A percentile compares a stretch with the other conserved stretches of the same genome.
Conservation (phyloP, 2,113 vertebrate species). For the Columba janthina region DNA sequence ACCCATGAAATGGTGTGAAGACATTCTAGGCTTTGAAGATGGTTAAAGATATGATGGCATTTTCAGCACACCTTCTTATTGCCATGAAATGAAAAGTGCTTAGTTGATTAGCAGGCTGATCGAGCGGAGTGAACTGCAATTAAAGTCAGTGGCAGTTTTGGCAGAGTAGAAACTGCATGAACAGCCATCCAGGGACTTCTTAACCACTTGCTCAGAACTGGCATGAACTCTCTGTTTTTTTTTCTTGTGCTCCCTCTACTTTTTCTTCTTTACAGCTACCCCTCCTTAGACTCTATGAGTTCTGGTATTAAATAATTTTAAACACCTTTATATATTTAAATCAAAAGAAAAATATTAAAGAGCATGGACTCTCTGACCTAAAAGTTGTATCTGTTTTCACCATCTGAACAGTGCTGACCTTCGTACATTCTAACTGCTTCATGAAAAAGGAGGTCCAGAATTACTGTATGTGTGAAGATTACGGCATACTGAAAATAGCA, state of each 20-base stretch:
- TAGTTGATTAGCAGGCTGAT: slow-evolving; percentile 58
- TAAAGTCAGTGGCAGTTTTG: slow-evolving; percentile 43
- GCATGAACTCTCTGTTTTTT: not conserved
- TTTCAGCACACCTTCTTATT: slow-evolving; percentile 55
- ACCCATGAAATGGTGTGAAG: slow-evolving; percentile 76
- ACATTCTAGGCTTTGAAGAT: slow-evolving; percentile 73
- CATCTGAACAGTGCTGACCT: not conserved
- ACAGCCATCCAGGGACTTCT: slow-evolving; percentile 1
- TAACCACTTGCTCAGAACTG: not conserved
- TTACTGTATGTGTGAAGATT: not conserved
- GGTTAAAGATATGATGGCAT: slow-evolving; percentile 60
- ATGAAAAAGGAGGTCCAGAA: not conserved
- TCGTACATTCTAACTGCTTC: not conserved
- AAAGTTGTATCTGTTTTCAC: not conserved
- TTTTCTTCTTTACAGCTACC: not conserved
- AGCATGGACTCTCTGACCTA: not conserved
- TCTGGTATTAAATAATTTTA: not conserved
- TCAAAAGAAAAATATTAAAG: not conserved
- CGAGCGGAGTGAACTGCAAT: not conserved
- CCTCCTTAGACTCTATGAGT: not conserved
- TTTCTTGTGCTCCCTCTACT: not conserved
- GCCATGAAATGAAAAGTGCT: slow-evolving; percentile 63
- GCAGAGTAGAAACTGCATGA: not conserved
- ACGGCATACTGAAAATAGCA: not conserved
- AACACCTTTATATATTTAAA: not conserved